phyloP scores from a whole-genome alignment of 2,888 invertebrate genomes.

The Adineta ricciae region DNA sequence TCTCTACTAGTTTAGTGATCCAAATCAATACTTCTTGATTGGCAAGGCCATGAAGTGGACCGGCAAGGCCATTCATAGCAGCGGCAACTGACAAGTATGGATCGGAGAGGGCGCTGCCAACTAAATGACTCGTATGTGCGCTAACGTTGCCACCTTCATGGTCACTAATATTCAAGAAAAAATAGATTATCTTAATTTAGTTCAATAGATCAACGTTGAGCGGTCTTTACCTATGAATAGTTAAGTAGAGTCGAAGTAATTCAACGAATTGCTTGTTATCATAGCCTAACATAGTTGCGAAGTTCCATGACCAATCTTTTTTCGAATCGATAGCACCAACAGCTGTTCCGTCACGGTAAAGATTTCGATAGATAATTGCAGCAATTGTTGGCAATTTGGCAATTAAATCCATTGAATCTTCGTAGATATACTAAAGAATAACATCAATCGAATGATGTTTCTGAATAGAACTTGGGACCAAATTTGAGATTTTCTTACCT shows the following conservation, averaged over 20 bases:
- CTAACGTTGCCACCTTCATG: conserved; percentile 94
- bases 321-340: conserved; percentile 76
- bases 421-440: conserved; percentile 70
- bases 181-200: not conserved
- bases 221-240: conserved; percentile 65
- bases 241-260: conserved; percentile 79
- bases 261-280: conserved; percentile 69
- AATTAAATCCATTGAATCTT: conserved; percentile 85
- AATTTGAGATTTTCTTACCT: conserved; percentile 46
- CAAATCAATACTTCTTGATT: conserved; percentile 87
- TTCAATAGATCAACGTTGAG: conserved; percentile 22
- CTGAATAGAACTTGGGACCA: too few species aligned
- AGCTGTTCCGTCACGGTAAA: conserved; percentile 66
- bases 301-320: conserved; percentile 86
- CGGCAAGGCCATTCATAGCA: conserved; percentile 83
- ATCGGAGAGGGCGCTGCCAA: conserved; percentile 83
- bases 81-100: conserved; percentile 83
- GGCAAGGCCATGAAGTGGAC: conserved; percentile 86
- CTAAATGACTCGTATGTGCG: conserved; percentile 83
- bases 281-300: conserved; percentile 76
- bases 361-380: conserved; percentile 82
- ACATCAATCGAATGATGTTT: too few species aligned
- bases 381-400: conserved; percentile 86
- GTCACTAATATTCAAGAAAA: conserved; percentile 57
- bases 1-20: conserved; percentile 75